Percentiles rank a stretch among this genome's conserved stretches.
These are phyloP conservation scores for Oreochromis grahami DNA, from an alignment of 2,797 vertebrate species.

Conservation along the genomic window DNA sequence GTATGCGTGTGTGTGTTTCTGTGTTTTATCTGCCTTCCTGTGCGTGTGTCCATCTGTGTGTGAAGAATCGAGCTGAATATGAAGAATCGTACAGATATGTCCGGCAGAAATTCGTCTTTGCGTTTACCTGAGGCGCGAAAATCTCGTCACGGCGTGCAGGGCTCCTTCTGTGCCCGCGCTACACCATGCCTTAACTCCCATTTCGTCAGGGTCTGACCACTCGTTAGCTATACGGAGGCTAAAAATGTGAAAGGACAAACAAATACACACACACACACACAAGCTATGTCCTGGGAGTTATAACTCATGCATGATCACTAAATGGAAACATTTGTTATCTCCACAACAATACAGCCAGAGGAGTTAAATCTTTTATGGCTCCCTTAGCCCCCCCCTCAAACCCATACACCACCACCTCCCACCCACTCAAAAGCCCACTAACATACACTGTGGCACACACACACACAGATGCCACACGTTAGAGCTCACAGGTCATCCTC, in stretches of 20 bases:
- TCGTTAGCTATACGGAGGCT: neutral
- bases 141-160: neutral
- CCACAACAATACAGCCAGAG: constrained; percentile 59
- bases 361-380: constrained; percentile 64
- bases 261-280: neutral
- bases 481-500: constrained; percentile 60
- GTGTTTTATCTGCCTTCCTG: constrained; percentile 2
- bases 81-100: constrained; percentile 13
- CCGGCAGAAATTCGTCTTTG: constrained; percentile 19
- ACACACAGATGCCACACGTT: constrained; percentile 34
- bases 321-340: constrained; percentile 70
- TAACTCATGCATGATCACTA: constrained; percentile 71
- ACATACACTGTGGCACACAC: neutral
- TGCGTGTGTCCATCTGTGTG: constrained; percentile 22
- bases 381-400: neutral
- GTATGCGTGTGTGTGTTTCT: neutral
- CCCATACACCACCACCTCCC: neutral
- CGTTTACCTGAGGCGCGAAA: constrained; percentile 26
- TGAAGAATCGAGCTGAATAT: constrained; percentile 6
- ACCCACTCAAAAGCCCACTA: neutral
- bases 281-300: constrained; percentile 53
- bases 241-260: constrained; percentile 21
- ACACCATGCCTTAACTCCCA: constrained; percentile 9
- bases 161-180: constrained; percentile 11
- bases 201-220: neutral